Percentiles rank a stretch among this genome's conserved stretches.
Evolutionary conservation across 2,888 invertebrate genomes (phyloP).

Genomic region (Troilus luridus): DNA sequence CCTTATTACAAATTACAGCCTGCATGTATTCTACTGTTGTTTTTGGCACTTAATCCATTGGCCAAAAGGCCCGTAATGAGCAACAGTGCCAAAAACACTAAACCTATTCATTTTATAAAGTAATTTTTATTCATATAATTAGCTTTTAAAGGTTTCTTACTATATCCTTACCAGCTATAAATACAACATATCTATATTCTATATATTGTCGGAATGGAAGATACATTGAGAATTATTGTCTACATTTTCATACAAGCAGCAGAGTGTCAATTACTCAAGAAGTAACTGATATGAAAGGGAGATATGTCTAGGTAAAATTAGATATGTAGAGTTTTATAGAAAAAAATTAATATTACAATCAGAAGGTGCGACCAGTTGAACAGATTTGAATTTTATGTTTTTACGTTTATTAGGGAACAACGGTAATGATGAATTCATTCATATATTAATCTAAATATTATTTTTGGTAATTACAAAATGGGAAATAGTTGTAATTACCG

Average conservation of each 20-base stretch:
- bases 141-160: conserved; percentile 42
- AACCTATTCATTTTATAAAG: conserved; percentile 19
- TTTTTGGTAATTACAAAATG: conserved; percentile 19
- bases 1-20: conserved; percentile 63
- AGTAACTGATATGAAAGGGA: conserved; percentile 3
- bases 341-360: neutral
- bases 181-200: conserved; percentile 15
- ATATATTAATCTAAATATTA: neutral
- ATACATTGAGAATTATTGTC: conserved; percentile 60
- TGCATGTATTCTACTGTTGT: conserved; percentile 55
- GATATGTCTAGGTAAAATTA: conserved; percentile 8
- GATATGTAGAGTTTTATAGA: neutral
- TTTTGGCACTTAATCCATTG: conserved; percentile 54
- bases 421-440: neutral
- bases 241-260: conserved; percentile 46
- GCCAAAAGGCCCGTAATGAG: conserved; percentile 47
- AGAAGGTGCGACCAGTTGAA: neutral
- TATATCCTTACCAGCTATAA: conserved; percentile 17
- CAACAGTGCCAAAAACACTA: conserved; percentile 61
- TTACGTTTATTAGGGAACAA: neutral
- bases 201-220: conserved; percentile 62
- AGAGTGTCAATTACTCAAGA: conserved; percentile 51
- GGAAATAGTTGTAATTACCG: conserved; percentile 34
- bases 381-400: neutral
- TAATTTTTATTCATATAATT: conserved; percentile 27